Evolutionary conservation across 2,888 invertebrate genomes (phyloP).

Genomic region (Crematogaster levior): DNA sequence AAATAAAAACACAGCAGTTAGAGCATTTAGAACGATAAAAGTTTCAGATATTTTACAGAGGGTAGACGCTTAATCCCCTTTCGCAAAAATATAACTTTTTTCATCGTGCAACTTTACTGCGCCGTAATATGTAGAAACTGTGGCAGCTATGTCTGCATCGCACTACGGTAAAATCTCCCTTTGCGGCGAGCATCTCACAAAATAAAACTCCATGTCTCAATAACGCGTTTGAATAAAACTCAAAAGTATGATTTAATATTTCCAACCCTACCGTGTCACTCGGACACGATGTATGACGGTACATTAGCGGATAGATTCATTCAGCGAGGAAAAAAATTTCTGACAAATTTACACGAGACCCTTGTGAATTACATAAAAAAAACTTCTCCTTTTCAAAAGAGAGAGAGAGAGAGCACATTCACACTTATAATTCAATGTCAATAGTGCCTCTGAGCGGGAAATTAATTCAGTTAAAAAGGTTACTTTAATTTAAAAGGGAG

Average conservation of each 20-base stretch:
- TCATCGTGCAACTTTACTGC: slow-evolving; percentile 40
- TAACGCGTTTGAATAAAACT: slow-evolving; percentile 29
- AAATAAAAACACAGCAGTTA: slow-evolving; percentile 5
- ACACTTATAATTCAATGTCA: slow-evolving; percentile 34
- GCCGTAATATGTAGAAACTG: slow-evolving; percentile 36
- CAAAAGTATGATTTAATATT: slow-evolving; percentile 47
- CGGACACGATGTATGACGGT: not conserved
- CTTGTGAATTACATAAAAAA: slow-evolving; percentile 5
- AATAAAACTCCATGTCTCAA: slow-evolving; percentile 37
- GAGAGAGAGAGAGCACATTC: not conserved
- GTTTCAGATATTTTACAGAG: slow-evolving; percentile 35
- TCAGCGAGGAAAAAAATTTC: not conserved
- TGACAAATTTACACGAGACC: slow-evolving; percentile 4
- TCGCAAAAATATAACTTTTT: slow-evolving; percentile 44
- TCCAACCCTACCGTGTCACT: not conserved
- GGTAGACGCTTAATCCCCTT: slow-evolving; percentile 30
- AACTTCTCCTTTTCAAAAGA: not conserved
- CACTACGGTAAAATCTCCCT: slow-evolving; percentile 8
- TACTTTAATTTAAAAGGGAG: not conserved
- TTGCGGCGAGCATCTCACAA: not conserved
- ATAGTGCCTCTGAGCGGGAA: slow-evolving; percentile 2
- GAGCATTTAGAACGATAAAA: slow-evolving; percentile 3
- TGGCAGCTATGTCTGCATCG: slow-evolving; percentile 39
- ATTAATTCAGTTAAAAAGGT: slow-evolving; percentile 32
- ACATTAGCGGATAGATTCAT: not conserved